A percentile compares a stretch with the other conserved stretches of the same genome.
Evolutionary conservation across 2,797 vertebrate genomes (phyloP).

Genomic region (Notolepis coatsorum): DNA sequence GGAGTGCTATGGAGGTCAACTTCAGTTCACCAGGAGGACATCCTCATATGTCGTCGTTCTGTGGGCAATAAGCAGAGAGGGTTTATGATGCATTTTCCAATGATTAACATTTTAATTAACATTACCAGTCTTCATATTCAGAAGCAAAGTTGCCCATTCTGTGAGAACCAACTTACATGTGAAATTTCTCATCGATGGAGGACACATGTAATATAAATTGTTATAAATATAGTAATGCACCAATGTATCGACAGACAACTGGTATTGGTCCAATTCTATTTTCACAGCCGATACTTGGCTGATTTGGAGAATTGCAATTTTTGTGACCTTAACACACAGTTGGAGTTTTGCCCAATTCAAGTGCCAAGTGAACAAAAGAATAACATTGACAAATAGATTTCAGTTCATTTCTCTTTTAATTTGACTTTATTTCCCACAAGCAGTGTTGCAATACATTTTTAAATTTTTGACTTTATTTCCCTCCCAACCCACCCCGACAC

Average conservation of each 20-base stretch:
- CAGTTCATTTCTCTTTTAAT: too few species aligned
- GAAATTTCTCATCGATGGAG: not conserved
- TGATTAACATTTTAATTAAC: not conserved
- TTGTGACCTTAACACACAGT: too few species aligned
- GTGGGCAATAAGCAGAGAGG: conserved; percentile 19
- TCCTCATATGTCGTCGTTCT: conserved; percentile 86
- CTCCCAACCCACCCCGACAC: too few species aligned
- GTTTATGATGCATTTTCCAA: not conserved
- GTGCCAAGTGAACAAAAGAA: too few species aligned
- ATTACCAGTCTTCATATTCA: conserved; percentile 11
- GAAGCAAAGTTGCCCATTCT: not conserved
- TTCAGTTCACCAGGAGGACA: conserved; percentile 82
- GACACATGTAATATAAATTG: not conserved
- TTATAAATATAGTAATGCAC: not conserved
- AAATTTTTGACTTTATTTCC: too few species aligned
- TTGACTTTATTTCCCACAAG: too few species aligned
- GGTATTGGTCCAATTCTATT: not conserved
- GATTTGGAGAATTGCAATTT: too few species aligned
- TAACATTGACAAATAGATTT: too few species aligned
- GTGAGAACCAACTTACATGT: not conserved
- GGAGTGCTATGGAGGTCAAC: conserved; percentile 31
- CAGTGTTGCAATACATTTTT: too few species aligned
- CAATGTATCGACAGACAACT: too few species aligned
- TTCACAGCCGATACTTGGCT: too few species aligned
- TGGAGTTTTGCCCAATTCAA: too few species aligned